Conservation (phyloP, 2,113 vertebrate genomes). For the Saccopteryx leptura region DNA sequence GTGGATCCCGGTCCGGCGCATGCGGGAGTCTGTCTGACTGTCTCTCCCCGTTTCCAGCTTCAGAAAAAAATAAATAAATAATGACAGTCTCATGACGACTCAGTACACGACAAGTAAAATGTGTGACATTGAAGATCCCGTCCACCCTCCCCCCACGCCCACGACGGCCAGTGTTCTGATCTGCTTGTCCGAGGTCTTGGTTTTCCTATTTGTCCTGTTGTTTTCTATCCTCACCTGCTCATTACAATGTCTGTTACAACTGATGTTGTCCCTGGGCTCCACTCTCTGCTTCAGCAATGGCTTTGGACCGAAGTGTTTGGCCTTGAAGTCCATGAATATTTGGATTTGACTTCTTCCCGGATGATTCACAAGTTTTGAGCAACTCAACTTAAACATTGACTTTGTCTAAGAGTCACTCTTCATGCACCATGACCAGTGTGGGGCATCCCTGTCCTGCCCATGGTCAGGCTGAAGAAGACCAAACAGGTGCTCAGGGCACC, state of each 20-base stretch:
- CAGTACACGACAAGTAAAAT: neutral
- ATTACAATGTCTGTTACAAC: neutral
- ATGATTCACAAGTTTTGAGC: neutral
- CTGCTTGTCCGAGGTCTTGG: neutral
- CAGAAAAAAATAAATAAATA: too few relatives aligned
- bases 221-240: neutral
- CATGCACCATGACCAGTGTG: accelerated
- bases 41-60: too few relatives aligned
- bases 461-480: neutral
- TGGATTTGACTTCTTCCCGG: neutral
- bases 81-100: neutral
- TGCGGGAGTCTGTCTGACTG: too few relatives aligned
- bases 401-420: neutral
- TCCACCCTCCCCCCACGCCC: too few relatives aligned
- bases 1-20: too few relatives aligned
- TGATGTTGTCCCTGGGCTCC: neutral
- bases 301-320: neutral
- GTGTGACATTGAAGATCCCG: too few relatives aligned
- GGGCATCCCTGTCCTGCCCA: neutral
- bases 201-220: neutral
- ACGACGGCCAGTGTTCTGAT: too few relatives aligned
- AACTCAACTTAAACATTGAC: neutral
- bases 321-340: neutral
- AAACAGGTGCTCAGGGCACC: neutral
- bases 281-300: neutral